Evolutionary conservation across 2,113 vertebrate genomes (phyloP), one percentile per base, ranked within the genome.

Genomic region (Canis aureus): DNA sequence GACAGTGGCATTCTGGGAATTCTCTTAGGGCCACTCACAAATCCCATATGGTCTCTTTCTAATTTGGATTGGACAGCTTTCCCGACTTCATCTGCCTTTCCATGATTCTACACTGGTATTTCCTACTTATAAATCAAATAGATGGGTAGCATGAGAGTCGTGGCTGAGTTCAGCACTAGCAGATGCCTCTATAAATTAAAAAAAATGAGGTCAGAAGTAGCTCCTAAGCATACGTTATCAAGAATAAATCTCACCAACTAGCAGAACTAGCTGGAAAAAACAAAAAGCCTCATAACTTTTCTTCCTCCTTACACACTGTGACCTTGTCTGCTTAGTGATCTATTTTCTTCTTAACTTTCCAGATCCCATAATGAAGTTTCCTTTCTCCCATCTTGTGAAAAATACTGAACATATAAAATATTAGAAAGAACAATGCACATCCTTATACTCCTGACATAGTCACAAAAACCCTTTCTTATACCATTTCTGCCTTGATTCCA

Each of bases 121-220:
- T 94, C 76, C 85, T 62, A 55, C 60, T 84, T 51, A 49, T 66
- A 90, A 86, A 81, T 94, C 93, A 85, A 88, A 69, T 9, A 62
- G 43, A 51, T 35, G 79, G 84, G 49, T 60, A 76, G 51, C 59
- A 16, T 38, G 73, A 84, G n/a, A 73, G 57, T 60, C 6, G 12
- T 5, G 67, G 60, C 80, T 17, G 59, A 60, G 32, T 16, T 57
- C 5, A 29, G 49, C 59, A 57, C 55, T 20, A 60, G 91, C 82
- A 74, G 89, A 89, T 85, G 43, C 60, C 71, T 60, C 27, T 20
- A 27, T 71, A 73, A 83, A 83, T 83, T 94, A 19, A 8, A 49
- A 69, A 69, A 71, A 93, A 84, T 5, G 78, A 89, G 86, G 84
- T 74, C n/a, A 73, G 53, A 81, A 89, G 55, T n/a, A 43, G 91